Base-by-base conservation (phyloP, 2,888 invertebrate genomes). In the Ectemnius cavifrons region DNA sequence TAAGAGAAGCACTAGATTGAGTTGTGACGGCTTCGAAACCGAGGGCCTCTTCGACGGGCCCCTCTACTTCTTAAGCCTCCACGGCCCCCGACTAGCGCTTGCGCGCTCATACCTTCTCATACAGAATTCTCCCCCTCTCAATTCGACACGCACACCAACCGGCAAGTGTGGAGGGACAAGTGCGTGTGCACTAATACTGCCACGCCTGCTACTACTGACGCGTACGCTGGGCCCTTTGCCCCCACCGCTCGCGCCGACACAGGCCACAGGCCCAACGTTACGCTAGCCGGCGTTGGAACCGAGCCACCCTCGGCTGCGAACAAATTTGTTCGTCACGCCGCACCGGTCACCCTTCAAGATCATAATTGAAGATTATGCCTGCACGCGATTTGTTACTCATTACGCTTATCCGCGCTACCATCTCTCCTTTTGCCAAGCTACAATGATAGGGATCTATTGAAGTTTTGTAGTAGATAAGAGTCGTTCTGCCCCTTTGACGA, bases 1-100 rank as follows among this genome's bases (percentile, higher is more conserved):
- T 87, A 86, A 86, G 87, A 82, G 87, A 87, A 86, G 85, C 86
- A 90, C 90, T 90, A 89, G 89, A 90, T 90, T 90, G 90, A 90
- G 90, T 89, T 90, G 90, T 90, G 90, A 90, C 89, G 89, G 89
- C 86, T 86, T 80, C 78, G 84, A 58, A 37, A 64, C 67, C 64
- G 71, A 75, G 75, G 67, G 75, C 62, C 72, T 78, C 52, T 52
- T 52, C 14, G 52, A 70, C 75, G 70, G 69, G 74, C 75, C 75
- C 73, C 75, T 66, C 73, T 72, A 65, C 69, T 52, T 23, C 45
- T 2, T 49, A 67, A 59, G 57, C 58, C 52, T 67, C 16, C 56
- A 16, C 57, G 8, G 23, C 64, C 67, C 76, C 77, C 70, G 67
- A 71, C 74, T 78, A 79, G 70, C 66, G 76, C 75, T 69, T 37